Evolutionary conservation across 2,888 invertebrate species (phyloP).

Genomic region (Hirtodrosophila confusa): DNA sequence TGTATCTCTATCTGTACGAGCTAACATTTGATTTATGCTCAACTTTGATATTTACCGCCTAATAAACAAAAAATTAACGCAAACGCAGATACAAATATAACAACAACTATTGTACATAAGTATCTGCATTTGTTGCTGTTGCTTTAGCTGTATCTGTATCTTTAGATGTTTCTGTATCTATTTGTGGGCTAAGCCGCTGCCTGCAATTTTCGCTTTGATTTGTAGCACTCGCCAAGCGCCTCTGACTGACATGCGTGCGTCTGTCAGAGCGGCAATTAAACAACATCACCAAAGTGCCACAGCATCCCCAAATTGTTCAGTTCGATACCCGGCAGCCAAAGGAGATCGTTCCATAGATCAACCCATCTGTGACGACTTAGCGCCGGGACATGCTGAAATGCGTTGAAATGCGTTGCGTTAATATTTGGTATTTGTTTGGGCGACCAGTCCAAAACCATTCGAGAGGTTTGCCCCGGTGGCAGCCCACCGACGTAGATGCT

Average conservation of each 20-base stretch:
- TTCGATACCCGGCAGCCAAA: not conserved
- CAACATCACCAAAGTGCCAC: slow-evolving; percentile 69
- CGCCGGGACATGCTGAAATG: slow-evolving; percentile 35
- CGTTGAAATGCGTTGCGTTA: slow-evolving; percentile 74
- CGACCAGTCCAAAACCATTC: slow-evolving; percentile 43
- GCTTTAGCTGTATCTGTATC: slow-evolving; percentile 26
- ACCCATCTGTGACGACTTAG: slow-evolving; percentile 37
- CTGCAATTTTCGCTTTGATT: slow-evolving; percentile 68
- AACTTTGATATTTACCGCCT: slow-evolving; percentile 79
- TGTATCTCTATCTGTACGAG: slow-evolving; percentile 15
- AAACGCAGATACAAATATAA: slow-evolving; percentile 58
- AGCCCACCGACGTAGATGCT: slow-evolving; percentile 66
- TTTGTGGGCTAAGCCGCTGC: slow-evolving; percentile 27
- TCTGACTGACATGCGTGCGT: slow-evolving; percentile 69
- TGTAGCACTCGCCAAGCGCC: slow-evolving; percentile 37
- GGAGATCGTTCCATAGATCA: not conserved
- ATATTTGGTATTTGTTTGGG: slow-evolving; percentile 79
- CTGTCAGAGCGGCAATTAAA: slow-evolving; percentile 75
- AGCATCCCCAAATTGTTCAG: slow-evolving; percentile 27
- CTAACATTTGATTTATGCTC: slow-evolving; percentile 73
- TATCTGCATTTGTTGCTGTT: slow-evolving; percentile 34
- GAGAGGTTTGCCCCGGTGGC: slow-evolving; percentile 39
- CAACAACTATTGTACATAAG: slow-evolving; percentile 23
- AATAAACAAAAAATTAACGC: slow-evolving; percentile 79
- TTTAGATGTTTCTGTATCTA: slow-evolving; percentile 35